phyloP scores from a whole-genome alignment of 2,113 vertebrate species.

The Psittacula cyanocephala region DNA sequence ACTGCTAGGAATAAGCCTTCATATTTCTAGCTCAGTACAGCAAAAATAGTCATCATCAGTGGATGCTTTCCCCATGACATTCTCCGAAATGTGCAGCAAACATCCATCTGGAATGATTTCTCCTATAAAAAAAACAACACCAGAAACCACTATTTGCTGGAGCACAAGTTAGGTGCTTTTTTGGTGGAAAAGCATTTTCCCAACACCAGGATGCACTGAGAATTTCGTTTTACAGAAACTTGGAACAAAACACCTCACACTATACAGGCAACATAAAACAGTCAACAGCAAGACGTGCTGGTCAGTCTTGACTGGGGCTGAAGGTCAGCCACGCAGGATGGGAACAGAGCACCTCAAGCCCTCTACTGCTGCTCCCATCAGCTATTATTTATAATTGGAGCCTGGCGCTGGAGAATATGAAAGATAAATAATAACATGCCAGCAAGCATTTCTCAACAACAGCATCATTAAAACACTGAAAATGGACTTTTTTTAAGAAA shows the following conservation, averaged over 20 bases:
- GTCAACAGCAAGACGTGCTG: neutral
- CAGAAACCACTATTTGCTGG: neutral
- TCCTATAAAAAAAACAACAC: neutral
- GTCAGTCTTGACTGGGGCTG: neutral
- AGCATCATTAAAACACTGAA: neutral
- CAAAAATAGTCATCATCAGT: neutral
- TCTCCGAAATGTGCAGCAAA: neutral
- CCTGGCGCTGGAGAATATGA: neutral
- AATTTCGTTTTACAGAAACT: neutral
- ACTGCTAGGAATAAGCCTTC: neutral
- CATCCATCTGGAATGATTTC: neutral
- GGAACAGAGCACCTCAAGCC: neutral
- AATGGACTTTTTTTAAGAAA: neutral
- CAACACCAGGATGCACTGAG: neutral
- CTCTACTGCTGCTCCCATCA: neutral
- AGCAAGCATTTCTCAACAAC: neutral
- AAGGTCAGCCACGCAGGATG: neutral
- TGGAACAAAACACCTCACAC: neutral
- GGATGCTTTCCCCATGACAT: neutral
- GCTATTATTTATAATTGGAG: neutral
- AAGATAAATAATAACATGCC: neutral
- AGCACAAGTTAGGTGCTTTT: neutral
- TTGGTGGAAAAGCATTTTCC: neutral
- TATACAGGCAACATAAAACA: neutral
- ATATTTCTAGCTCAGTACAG: neutral